phyloP scores from a whole-genome alignment of 2,113 vertebrate genomes.

The Petromus typicus region DNA sequence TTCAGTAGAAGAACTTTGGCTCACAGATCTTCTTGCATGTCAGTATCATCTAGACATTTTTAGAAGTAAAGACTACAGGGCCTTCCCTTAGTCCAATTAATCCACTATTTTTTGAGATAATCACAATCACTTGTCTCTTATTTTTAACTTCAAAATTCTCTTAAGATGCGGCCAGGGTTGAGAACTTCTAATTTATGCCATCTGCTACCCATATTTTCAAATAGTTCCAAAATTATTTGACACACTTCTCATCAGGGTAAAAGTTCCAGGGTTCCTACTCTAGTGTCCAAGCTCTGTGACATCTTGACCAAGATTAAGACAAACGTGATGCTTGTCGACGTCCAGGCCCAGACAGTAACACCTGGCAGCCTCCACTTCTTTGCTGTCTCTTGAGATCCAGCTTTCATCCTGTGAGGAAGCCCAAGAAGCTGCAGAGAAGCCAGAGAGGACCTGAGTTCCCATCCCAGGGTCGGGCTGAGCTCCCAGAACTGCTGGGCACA shows the following conservation, averaged over 20 bases:
- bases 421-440: neutral
- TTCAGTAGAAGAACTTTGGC: neutral
- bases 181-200: neutral
- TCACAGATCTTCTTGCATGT: neutral
- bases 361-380: neutral
- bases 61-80: neutral
- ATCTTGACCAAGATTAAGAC: neutral
- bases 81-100: neutral
- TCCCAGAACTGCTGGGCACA: neutral
- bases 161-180: neutral
- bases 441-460: neutral
- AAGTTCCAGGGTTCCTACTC: neutral
- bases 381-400: neutral
- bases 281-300: neutral
- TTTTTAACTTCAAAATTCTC: constrained; percentile 11
- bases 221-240: neutral
- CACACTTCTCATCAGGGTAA: neutral
- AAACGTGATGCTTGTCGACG: neutral
- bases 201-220: neutral
- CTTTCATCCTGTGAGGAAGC: neutral
- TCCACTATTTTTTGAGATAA: neutral
- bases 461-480: neutral
- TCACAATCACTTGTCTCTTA: neutral
- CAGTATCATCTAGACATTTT: neutral
- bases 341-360: neutral